phyloP scores from a whole-genome alignment of 2,797 vertebrate genomes.

The Melanotaenia pygmaea region DNA sequence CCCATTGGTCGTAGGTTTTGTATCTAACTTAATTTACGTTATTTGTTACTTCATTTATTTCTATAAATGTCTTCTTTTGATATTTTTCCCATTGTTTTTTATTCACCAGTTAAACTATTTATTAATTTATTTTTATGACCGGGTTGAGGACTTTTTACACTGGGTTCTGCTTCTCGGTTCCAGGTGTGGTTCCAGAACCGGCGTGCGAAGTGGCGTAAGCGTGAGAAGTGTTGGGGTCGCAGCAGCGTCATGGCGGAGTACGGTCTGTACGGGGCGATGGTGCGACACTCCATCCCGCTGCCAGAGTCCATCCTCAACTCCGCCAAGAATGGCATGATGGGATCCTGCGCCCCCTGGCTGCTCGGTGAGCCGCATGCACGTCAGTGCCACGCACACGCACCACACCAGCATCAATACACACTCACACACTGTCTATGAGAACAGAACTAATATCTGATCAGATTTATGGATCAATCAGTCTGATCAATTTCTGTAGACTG shows the following conservation, averaged over 20 bases:
- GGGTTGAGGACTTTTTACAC: too few relatives aligned
- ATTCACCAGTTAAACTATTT: not conserved
- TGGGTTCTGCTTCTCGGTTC: not conserved
- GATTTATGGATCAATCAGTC: too few relatives aligned
- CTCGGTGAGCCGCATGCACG: conserved; percentile 90
- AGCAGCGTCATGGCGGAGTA: conserved; percentile 99
- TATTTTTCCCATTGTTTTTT: not conserved
- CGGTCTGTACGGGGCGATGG: conserved; percentile 97
- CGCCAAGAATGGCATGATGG: conserved; percentile 97
- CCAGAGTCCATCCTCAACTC: conserved; percentile 99
- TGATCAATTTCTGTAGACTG: too few relatives aligned
- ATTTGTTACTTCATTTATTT: too few relatives aligned
- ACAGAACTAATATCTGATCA: too few relatives aligned
- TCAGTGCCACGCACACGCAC: conserved; percentile 78
- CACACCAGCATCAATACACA: conserved; percentile 48
- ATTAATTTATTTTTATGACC: not conserved
- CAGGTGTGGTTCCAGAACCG: conserved; percentile 99
- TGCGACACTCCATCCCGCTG: conserved; percentile 96
- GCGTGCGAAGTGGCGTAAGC: conserved; percentile 95
- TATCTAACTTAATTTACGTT: too few relatives aligned
- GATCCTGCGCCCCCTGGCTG: conserved; percentile 97
- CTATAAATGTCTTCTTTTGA: too few relatives aligned
- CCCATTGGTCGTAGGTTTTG: too few relatives aligned
- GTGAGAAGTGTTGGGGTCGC: conserved; percentile 98
- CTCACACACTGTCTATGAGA: not conserved